These are phyloP conservation scores for Pteromalus puparum DNA, from an alignment of 1,140 invertebrate genomes.

Conservation along the genomic window DNA sequence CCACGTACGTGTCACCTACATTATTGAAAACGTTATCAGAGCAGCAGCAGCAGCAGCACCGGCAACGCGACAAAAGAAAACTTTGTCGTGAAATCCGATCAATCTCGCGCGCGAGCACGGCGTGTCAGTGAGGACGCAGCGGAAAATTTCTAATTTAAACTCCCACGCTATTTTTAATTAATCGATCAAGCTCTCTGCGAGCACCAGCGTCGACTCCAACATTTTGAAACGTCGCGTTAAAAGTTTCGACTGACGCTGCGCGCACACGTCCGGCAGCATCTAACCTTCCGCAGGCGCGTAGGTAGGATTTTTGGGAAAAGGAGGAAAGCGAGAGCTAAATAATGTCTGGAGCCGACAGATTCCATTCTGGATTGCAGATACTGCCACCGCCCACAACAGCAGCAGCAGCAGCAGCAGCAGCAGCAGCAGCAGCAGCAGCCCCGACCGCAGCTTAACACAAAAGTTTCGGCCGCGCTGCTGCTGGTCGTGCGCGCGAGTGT, in stretches of 20 bases:
- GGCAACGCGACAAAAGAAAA: constrained; percentile 29
- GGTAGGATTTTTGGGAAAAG: constrained; percentile 60
- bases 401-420: no score
- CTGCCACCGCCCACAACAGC: constrained; percentile 64
- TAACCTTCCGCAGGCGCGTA: constrained; percentile 16
- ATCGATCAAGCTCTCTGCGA: constrained; percentile 44
- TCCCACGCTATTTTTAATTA: constrained; percentile 46
- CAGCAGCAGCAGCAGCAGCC: constrained; percentile 34
- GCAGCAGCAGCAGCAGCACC: not conserved
- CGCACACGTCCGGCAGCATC: constrained; percentile 14
- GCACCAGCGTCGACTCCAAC: not conserved
- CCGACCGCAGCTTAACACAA: constrained; percentile 60
- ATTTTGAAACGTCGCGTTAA: constrained; percentile 44
- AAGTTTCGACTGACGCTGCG: constrained; percentile 32
- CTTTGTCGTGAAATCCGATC: constrained; percentile 32
- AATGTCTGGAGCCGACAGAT: constrained; percentile 74
- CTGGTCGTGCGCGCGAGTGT: constrained; percentile 54
- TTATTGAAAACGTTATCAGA: constrained; percentile 26
- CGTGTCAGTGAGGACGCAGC: not conserved
- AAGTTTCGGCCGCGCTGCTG: constrained; percentile 58
- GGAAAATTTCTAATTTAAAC: constrained; percentile 45
- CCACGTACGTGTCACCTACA: not conserved
- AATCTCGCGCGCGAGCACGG: constrained; percentile 12
- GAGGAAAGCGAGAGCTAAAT: constrained; percentile 58
- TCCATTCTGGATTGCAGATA: constrained; percentile 74